phyloP scores from a whole-genome alignment of 2,113 vertebrate species.

The Lota lota region DNA sequence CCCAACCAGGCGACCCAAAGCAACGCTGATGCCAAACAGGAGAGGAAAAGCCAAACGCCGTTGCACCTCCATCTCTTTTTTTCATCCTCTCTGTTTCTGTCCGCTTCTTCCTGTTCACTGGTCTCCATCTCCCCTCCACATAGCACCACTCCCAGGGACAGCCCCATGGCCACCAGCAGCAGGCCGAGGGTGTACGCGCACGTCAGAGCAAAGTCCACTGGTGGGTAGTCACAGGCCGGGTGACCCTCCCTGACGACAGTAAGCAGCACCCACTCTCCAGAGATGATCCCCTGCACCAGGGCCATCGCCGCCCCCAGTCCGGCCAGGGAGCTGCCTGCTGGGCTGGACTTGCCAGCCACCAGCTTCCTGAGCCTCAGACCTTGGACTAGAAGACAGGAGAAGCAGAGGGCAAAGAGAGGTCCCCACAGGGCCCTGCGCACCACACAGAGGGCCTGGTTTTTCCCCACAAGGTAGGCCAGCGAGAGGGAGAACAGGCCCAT shows the following conservation, averaged over 20 bases:
- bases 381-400: slow-evolving; percentile 91
- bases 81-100: slow-evolving; percentile 68
- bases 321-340: slow-evolving; percentile 81
- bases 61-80: slow-evolving; percentile 88
- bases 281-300: slow-evolving; percentile 91
- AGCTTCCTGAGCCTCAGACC: slow-evolving; percentile 83
- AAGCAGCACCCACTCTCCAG: slow-evolving; percentile 89
- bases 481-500: slow-evolving; percentile 89
- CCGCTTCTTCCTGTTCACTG: slow-evolving; percentile 64
- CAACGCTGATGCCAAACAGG: slow-evolving; percentile 82
- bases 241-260: slow-evolving; percentile 86
- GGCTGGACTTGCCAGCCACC: slow-evolving; percentile 81
- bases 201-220: slow-evolving; percentile 90
- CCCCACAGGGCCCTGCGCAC: slow-evolving; percentile 91
- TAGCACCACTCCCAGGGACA: slow-evolving; percentile 84
- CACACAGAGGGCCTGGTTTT: slow-evolving; percentile 83
- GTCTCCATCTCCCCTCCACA: slow-evolving; percentile 81
- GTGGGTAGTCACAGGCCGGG: slow-evolving; percentile 87
- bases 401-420: slow-evolving; percentile 90
- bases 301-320: slow-evolving; percentile 81
- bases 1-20: slow-evolving; percentile 94
- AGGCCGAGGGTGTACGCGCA: slow-evolving; percentile 88
- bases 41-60: slow-evolving; percentile 85
- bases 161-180: slow-evolving; percentile 77
- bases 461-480: slow-evolving; percentile 89